Base-by-base conservation (phyloP, 2,888 invertebrate species). In the Drosophila infuscata region DNA sequence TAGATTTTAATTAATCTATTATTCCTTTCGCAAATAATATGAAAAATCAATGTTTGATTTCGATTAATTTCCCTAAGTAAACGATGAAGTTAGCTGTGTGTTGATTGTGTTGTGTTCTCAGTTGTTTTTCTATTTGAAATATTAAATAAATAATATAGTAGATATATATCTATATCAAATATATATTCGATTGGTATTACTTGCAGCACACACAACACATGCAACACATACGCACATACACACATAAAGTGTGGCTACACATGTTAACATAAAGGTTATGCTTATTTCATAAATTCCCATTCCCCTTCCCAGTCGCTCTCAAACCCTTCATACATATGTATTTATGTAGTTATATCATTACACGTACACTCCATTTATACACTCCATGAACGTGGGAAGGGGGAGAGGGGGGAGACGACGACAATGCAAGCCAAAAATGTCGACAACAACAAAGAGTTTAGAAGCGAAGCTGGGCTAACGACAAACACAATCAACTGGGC, bases 401-500 rank as follows among this genome's bases (percentile, higher is more conserved):
- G 20, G 20, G 20, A 25, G 20, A n/a, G 7, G 36, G 17, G 25
- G 11, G 7, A n/a, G 36, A 17, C 17, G 38, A 38, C 43, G 43
- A 43, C 20, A 20, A 20, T 20, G 20, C 46, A 25, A 25, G 46
- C 46, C 46, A 46, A 46, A 46, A 46, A 46, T 25, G 46, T 15
- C 46, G 8, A 46, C 46, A 46, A 46, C 46, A 46, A 17, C 29
- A 17, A 3, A 30, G 41, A 25, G 49, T 12, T 38, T 12, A 9
- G 12, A n/a, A 49, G 54, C 29, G 63, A 65, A 17, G 38, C 38
- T 38, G 38, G 54, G 72, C 48, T 58, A 79, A 77, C 75, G 78
- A 81, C 81, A 81, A 75, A 25, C 70, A 82, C 85, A 82, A 85
- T 77, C 82, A 79, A 85, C 70, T 80, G 61, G 53, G 56, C 56